Base-by-base conservation (phyloP, 2,797 vertebrate species). In the Diplodus puntazzo region DNA sequence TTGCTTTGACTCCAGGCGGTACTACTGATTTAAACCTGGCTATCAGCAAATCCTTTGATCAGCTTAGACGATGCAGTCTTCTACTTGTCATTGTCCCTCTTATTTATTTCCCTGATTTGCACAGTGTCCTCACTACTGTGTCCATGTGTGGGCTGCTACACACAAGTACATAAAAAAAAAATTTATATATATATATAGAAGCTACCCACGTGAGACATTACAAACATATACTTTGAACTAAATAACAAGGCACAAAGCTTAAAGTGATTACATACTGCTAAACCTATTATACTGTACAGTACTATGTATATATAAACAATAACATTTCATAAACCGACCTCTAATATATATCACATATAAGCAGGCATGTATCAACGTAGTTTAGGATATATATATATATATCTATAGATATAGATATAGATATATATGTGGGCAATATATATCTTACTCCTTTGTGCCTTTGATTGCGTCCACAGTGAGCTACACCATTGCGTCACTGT, bases 41-140 rank as follows among this genome's bases (percentile, higher is more conserved):
- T 17, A 77, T 80, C 63, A 69, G 83, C 66, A 92, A 92, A 93
- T 91, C 84, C 86, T 69, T 85, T 91, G 84, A 93, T 92, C 89
- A 87, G 89, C 88, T 92, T 92, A 92, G 60, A 82, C 54, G 71
- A 83, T 85, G 87, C 60, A 46, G 80, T 57, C 83, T 75, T 68
- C 70, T 69, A 11, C 82, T 83, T 59, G 69, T 77, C 60, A 23
- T 49, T 45, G 77, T 66, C 50, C 75, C 49, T 72, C 63, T 60
- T 77, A 18, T 82, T 88, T 85, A 67, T 85, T 83, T 78, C 27
- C 42, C 48, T 49, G 50, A 82, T 83, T 75, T 75, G 69, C 55
- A 75, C 62, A 45, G 46, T 30, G 49, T 62, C 16, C 46, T 49
- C 21, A 67, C 70, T 73, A 46, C 49, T 42, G 58, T 46, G 54